Evolutionary conservation across 1,140 invertebrate species (phyloP).

Genomic region (Drosophila littoralis): DNA sequence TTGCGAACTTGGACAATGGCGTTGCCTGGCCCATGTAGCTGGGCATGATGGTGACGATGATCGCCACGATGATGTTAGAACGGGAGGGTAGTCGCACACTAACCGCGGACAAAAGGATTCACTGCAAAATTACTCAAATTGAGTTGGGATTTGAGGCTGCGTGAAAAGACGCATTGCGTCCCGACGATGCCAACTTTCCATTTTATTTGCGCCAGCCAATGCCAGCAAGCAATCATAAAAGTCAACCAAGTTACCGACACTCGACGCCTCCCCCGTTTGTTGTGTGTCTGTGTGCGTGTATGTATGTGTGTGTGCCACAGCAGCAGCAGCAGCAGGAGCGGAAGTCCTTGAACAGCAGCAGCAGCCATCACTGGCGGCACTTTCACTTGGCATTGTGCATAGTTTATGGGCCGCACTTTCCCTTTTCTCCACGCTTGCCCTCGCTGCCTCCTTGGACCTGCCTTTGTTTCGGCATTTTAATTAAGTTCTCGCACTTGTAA

Average conservation of each 20-base stretch:
- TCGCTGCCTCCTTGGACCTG: conserved; percentile 5
- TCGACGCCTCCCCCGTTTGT: conserved; percentile 12
- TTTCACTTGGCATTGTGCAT: conserved; percentile 77
- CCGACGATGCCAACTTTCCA: conserved; percentile 36
- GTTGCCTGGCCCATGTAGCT: conserved; percentile 6
- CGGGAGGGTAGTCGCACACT: neutral
- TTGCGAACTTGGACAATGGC: conserved; percentile 70
- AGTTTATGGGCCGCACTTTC: conserved; percentile 59
- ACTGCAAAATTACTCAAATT: conserved; percentile 80
- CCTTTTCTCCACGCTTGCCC: neutral
- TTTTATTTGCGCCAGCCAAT: conserved; percentile 40
- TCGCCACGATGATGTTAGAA: conserved; percentile 5
- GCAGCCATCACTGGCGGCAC: conserved; percentile 51
- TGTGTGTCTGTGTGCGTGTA: neutral
- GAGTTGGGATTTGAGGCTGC: conserved; percentile 82
- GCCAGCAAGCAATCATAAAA: conserved; percentile 75
- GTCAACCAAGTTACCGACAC: conserved; percentile 61
- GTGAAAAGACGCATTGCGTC: conserved; percentile 66
- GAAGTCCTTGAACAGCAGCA: conserved; percentile 39
- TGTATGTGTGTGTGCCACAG: conserved; percentile 35
- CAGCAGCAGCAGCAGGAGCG: conserved; percentile 28
- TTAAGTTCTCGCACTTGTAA: conserved; percentile 82
- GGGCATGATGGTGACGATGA: conserved; percentile 1
- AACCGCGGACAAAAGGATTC: conserved; percentile 76
- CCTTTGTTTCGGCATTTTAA: conserved; percentile 79